Evolutionary conservation across 2,888 invertebrate species (phyloP).

Genomic region (Liposcelis brunnea): DNA sequence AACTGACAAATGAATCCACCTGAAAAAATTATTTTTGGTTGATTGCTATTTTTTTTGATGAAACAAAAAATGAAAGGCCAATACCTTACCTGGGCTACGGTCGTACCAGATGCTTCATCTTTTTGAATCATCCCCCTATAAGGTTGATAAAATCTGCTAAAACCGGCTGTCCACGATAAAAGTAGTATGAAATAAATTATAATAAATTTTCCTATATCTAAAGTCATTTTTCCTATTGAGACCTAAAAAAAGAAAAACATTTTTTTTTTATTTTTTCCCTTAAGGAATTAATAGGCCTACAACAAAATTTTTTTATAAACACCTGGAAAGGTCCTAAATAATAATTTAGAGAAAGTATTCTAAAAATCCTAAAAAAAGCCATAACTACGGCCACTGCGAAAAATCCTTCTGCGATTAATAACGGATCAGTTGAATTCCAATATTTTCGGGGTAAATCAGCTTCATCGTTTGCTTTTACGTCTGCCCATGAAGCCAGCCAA

Average conservation of each 20-base stretch:
- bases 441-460: conserved; percentile 39
- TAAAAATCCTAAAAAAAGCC: conserved; percentile 44
- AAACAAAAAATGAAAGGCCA: neutral
- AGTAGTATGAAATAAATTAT: conserved; percentile 41
- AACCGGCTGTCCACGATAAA: conserved; percentile 38
- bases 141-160: conserved; percentile 44
- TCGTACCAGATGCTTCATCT: conserved; percentile 37
- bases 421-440: conserved; percentile 46
- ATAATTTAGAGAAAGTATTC: conserved; percentile 42
- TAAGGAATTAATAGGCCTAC: neutral
- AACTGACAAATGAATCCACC: conserved; percentile 31
- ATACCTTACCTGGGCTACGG: conserved; percentile 33
- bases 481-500: conserved; percentile 41
- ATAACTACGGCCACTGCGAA: conserved; percentile 47
- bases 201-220: conserved; percentile 44
- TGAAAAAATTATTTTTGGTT: conserved; percentile 3
- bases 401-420: conserved; percentile 44
- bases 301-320: no score
- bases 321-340: conserved; percentile 41
- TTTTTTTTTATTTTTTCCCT: conserved; percentile 7
- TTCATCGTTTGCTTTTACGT: conserved; percentile 29
- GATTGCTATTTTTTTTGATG: no score
- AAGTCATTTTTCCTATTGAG: conserved; percentile 47
- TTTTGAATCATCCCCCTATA: conserved; percentile 44
- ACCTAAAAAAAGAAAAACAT: conserved; percentile 27